These are phyloP conservation scores for Hemiprocne comata DNA, from an alignment of 2,113 vertebrate species.

Conservation along the genomic window DNA sequence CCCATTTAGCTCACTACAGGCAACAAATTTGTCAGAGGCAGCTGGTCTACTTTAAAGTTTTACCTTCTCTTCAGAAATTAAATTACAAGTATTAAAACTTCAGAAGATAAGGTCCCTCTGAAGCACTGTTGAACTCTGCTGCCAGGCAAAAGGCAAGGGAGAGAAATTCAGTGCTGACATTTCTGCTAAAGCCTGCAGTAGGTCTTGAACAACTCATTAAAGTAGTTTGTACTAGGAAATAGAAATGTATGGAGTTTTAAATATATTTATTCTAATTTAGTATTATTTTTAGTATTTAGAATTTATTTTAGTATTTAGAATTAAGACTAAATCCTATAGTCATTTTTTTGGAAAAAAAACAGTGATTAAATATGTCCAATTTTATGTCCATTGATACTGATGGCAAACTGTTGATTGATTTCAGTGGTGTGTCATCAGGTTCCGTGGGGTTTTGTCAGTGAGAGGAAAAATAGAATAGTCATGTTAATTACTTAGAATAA, in stretches of 20 bases:
- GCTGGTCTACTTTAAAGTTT: constrained; percentile 55
- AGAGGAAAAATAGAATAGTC: neutral
- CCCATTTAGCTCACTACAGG: neutral
- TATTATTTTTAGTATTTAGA: neutral
- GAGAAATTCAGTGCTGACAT: neutral
- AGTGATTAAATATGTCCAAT: neutral
- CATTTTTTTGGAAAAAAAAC: neutral
- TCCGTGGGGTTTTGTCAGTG: neutral
- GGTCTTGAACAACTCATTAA: constrained; percentile 3
- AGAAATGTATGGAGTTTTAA: neutral
- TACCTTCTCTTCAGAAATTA: constrained; percentile 65
- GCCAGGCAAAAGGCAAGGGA: neutral
- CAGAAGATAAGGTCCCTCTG: constrained; percentile 44
- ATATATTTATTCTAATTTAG: neutral
- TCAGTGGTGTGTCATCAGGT: neutral
- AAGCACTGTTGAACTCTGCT: constrained; percentile 58
- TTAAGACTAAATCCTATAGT: neutral
- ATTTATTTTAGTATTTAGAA: too few relatives aligned
- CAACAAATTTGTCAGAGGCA: neutral
- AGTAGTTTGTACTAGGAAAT: neutral
- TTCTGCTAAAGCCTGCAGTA: constrained; percentile 6
- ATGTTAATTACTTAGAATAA: neutral
- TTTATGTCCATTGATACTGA: neutral
- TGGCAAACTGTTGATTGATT: neutral
- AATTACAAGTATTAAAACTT: constrained; percentile 67